Conservation (phyloP, 2,797 vertebrate genomes). For the Chanos chanos region DNA sequence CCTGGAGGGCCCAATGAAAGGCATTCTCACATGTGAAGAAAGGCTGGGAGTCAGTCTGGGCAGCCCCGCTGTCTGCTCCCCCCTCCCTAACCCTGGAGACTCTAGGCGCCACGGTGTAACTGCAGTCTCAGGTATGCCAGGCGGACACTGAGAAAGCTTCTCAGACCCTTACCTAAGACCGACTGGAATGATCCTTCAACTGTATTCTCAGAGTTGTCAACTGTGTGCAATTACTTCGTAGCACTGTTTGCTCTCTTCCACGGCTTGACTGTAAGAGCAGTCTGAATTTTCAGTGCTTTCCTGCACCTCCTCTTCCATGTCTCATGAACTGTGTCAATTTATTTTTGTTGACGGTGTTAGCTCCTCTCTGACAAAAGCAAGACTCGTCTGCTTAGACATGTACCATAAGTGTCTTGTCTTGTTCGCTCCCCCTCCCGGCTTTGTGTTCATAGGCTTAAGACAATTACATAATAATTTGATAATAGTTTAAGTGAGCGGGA, state of each 20-base stretch:
- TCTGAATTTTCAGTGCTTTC: neutral
- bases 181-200: constrained; percentile 45
- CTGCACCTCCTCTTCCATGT: constrained; percentile 11
- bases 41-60: constrained; percentile 69
- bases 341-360: no score
- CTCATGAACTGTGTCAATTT: constrained; percentile 35
- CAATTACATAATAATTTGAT: constrained; percentile 77
- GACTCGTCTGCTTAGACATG: constrained; percentile 21
- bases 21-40: constrained; percentile 68
- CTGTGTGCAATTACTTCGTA: constrained; percentile 24
- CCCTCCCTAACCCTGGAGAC: constrained; percentile 66
- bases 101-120: constrained; percentile 83
- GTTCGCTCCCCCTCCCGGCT: constrained; percentile 25
- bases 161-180: constrained; percentile 66
- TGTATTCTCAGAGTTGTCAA: constrained; percentile 21
- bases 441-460: constrained; percentile 34
- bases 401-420: constrained; percentile 14
- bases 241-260: constrained; percentile 16
- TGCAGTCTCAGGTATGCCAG: constrained; percentile 87
- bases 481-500: constrained; percentile 67
- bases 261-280: neutral
- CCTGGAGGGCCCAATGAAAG: constrained; percentile 64
- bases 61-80: constrained; percentile 64
- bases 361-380: neutral
- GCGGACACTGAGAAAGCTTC: constrained; percentile 72